Conservation (phyloP, 1,140 invertebrate genomes). For the Anastrepha ludens region DNA sequence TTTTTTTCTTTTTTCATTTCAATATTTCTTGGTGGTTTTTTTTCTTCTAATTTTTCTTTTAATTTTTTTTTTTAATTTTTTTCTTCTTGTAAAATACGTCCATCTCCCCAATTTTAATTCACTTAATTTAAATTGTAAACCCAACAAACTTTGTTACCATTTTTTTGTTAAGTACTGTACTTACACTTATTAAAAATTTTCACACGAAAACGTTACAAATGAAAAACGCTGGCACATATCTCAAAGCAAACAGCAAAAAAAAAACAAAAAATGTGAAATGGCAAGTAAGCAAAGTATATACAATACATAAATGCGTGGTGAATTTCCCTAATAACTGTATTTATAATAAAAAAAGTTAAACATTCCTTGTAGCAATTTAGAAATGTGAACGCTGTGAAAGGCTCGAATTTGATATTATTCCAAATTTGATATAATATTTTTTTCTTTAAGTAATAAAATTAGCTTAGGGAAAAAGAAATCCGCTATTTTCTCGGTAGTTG, state of each 20-base stretch:
- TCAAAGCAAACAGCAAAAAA: background rate
- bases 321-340: background rate
- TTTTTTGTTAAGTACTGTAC: background rate
- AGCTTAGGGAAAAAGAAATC: no score
- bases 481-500: no score
- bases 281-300: background rate
- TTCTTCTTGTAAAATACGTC: background rate
- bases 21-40: background rate
- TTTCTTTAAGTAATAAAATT: no score
- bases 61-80: background rate
- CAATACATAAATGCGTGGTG: background rate
- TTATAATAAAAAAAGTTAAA: background rate
- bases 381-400: background rate
- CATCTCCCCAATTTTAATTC: background rate
- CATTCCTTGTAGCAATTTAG: background rate
- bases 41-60: background rate
- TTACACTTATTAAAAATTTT: constrained; percentile 13
- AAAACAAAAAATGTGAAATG: background rate
- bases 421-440: no score
- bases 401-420: background rate
- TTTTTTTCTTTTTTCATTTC: background rate
- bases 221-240: background rate
- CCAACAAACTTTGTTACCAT: background rate
- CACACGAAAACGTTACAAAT: background rate
- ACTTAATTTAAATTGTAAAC: no score